A percentile compares a stretch with the other conserved stretches of the same genome.
phyloP scores from a whole-genome alignment of 2,888 invertebrate species.

The Leptinotarsa haldemani region DNA sequence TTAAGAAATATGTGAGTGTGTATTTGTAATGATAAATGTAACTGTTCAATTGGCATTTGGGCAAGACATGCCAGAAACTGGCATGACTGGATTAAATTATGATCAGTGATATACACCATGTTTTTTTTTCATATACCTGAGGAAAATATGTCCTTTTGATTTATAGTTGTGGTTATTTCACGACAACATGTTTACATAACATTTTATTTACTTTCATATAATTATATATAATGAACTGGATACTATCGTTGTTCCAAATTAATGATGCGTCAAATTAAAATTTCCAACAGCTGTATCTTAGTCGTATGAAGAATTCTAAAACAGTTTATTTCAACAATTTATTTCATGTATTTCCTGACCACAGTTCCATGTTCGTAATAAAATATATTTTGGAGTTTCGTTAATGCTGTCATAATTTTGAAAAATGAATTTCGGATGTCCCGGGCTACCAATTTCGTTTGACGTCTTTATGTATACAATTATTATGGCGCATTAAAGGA shows the following conservation, averaged over 20 bases:
- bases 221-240: not conserved
- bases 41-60: no score
- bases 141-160: not conserved
- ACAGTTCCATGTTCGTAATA: not conserved
- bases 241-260: constrained; percentile 23
- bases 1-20: no score
- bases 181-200: not conserved
- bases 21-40: no score
- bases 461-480: not conserved
- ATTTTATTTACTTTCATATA: not conserved
- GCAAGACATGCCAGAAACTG: no score
- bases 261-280: constrained; percentile 41
- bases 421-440: no score
- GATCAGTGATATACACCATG: no score
- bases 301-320: not conserved
- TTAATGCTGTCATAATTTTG: not conserved
- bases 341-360: not conserved
- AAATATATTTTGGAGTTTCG: not conserved
- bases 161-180: not conserved
- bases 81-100: no score
- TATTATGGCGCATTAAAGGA: not conserved
- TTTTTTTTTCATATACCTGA: no score
- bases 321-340: constrained; percentile 6
- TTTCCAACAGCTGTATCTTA: constrained; percentile 39
- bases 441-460: no score